Conservation (phyloP, 2,113 vertebrate species). For the Hypocryptadius cinnamomeus region DNA sequence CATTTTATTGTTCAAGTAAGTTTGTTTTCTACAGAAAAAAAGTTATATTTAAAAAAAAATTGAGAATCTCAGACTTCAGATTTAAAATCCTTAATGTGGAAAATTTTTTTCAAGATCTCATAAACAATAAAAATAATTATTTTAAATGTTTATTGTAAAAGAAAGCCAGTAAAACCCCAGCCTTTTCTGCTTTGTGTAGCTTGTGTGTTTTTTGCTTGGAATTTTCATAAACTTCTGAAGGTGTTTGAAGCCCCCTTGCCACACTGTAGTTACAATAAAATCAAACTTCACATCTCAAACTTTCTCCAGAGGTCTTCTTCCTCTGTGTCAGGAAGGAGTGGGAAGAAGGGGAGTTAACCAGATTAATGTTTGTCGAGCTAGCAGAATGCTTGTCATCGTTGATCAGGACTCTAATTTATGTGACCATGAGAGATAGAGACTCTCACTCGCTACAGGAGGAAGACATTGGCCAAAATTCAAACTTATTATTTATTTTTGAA, state of each 20-base stretch:
- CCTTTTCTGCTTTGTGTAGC: background rate
- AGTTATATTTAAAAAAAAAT: background rate
- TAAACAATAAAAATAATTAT: background rate
- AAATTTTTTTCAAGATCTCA: background rate
- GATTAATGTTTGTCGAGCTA: conserved; percentile 42
- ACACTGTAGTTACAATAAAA: background rate
- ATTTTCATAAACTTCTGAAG: background rate
- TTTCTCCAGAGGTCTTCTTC: conserved; percentile 10
- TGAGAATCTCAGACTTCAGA: background rate
- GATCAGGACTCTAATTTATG: conserved; percentile 47
- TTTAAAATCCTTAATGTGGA: background rate
- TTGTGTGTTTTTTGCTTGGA: background rate
- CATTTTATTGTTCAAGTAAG: background rate
- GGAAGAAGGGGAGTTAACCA: conserved; percentile 50
- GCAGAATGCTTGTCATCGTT: conserved; percentile 33
- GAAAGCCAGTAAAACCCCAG: background rate
- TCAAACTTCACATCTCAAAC: background rate
- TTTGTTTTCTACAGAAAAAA: background rate
- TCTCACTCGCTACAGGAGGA: conserved; percentile 19
- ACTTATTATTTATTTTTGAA: conserved; percentile 32
- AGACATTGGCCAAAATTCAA: conserved; percentile 41
- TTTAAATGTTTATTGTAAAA: background rate
- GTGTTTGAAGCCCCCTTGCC: background rate
- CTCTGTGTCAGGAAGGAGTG: conserved; percentile 37
- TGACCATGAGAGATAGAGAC: conserved; percentile 27